Conservation (phyloP, 2,888 invertebrate genomes). For the Limnephilus marmoratus region DNA sequence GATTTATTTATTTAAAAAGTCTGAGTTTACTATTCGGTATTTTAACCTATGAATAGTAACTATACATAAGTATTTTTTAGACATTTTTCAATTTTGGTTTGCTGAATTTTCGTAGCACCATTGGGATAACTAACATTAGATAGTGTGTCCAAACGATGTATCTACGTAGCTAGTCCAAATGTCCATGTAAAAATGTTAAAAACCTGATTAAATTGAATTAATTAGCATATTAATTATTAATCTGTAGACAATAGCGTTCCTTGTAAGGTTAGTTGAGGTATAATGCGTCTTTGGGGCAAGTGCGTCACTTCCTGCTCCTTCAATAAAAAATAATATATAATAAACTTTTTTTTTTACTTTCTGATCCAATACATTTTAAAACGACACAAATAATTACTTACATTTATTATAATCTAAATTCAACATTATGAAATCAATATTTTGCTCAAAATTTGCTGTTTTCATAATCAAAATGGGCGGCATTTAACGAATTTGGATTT, state of each 20-base stretch:
- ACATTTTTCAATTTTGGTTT: neutral
- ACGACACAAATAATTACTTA: no score
- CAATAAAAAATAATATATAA: neutral
- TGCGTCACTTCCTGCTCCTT: neutral
- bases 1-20: no score
- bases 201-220: neutral
- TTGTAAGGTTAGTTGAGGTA: neutral
- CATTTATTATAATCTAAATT: no score
- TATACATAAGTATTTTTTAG: no score
- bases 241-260: slow-evolving; percentile 3
- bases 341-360: no score
- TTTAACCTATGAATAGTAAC: no score
- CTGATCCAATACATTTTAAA: no score
- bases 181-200: slow-evolving; percentile 21
- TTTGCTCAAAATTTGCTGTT: no score
- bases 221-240: neutral
- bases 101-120: neutral
- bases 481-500: no score
- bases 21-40: no score
- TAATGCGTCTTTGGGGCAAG: neutral
- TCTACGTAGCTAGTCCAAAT: slow-evolving; percentile 14
- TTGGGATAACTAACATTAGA: neutral
- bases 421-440: no score
- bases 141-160: neutral
- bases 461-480: no score